Base-by-base conservation (phyloP, 2,888 invertebrate species). In the Loripinus fragilis region DNA sequence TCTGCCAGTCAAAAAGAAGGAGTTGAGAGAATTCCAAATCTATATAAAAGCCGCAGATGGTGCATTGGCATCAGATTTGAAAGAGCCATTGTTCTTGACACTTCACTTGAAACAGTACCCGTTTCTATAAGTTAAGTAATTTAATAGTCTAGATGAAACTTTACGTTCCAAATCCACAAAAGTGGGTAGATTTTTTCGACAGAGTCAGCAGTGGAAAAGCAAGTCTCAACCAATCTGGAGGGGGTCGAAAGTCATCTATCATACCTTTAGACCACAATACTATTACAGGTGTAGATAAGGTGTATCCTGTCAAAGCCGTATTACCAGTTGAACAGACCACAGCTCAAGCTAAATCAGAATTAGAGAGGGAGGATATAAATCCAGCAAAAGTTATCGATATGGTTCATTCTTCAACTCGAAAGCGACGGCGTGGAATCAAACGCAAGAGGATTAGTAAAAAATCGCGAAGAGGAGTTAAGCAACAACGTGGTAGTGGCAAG, bases 131-230 rank as follows among this genome's bases (percentile, higher is more conserved):
- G 45, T 28, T 25, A 45, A 64, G 17, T 50, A 48, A 25, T 12
- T 23, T 10, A 23, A 52, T 35, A 28, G 20, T 66, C 48, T 48
- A 15, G 20, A 64, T 60, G 33, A 77, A 75, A 28, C 17, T 78
- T 20, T 81, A 81, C 48, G 45, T 81, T 17, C 81, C 81, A 15
- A 76, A 81, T 70, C 28, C 72, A 20, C 41, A 76, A 45, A 76
- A 76, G 30, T 81, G 78, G 76, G 68, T 81, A 23, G 23, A 70
- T 25, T 74, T 68, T 25, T 73, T 73, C 35, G 68, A 74, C 50
- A 25, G 55, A 17, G 74, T 74, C 3, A 52, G 52, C 66, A 52
- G 55, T 38, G 74, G 74, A 10, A 48, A 50, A 74, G 28, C 74
- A 20, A 41, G 28, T 15, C 50, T 73, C 17, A 52, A 52, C 35